A percentile compares a stretch with the other conserved stretches of the same genome.
phyloP scores from a whole-genome alignment of 2,888 invertebrate species.

The Cryptus viduatorius region DNA sequence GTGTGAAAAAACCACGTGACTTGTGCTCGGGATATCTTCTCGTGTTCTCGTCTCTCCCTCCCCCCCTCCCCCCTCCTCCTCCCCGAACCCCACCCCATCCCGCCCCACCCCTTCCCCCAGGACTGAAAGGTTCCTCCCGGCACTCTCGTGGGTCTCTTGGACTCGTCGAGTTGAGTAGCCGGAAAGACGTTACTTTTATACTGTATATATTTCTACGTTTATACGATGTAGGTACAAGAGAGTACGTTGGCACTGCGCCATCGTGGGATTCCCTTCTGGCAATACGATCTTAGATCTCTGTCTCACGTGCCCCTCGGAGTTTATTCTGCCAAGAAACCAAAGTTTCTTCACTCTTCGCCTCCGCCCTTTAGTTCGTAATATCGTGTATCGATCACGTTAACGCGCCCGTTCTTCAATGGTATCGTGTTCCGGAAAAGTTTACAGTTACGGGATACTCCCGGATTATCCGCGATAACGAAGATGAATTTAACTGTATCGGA shows the following conservation, averaged over 20 bases:
- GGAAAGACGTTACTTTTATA: constrained; percentile 67
- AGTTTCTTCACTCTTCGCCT: constrained; percentile 51
- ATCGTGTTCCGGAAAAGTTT: constrained; percentile 2
- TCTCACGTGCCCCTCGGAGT: constrained; percentile 36
- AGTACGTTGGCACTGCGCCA: constrained; percentile 66
- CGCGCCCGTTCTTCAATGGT: not conserved
- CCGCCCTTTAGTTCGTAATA: constrained; percentile 5
- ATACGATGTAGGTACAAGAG: constrained; percentile 67
- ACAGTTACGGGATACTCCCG: constrained; percentile 5
- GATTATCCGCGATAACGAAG: constrained; percentile 4
- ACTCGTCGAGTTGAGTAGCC: constrained; percentile 62
- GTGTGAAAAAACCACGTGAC: constrained; percentile 68
- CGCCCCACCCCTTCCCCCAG: not conserved
- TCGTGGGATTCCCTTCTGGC: constrained; percentile 66
- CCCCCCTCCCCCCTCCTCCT: not conserved
- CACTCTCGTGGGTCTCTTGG: constrained; percentile 44
- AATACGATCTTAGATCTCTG: constrained; percentile 59
- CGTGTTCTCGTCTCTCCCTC: constrained; percentile 21
- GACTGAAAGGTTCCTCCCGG: constrained; percentile 60
- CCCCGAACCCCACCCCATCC: no score
- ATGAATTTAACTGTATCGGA: not conserved
- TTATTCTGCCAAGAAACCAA: constrained; percentile 61
- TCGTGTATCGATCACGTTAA: constrained; percentile 19
- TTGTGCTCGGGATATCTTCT: constrained; percentile 65
- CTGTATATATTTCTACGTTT: constrained; percentile 26